Evolutionary conservation across 2,113 vertebrate species (phyloP), one percentile per base, ranked within the genome.

Genomic region (Protobothrops flavoviridis): DNA sequence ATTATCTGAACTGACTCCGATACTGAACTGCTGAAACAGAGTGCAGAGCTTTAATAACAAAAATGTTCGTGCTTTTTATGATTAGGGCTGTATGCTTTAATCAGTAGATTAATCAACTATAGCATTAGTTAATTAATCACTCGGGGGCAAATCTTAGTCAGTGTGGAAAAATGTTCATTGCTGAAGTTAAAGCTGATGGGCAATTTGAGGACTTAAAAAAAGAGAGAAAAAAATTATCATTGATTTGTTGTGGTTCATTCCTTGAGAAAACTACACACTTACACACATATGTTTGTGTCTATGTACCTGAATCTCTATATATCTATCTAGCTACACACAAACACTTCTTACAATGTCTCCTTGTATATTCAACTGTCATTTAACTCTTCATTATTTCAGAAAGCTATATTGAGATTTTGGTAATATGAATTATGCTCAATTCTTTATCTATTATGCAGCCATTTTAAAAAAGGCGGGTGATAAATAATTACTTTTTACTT

Each of bases 41-140:
- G 15, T 43, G 74, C 33, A 43, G 15, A 21, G 33, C 74, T 21
- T 81, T 1, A 20, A 17, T 21, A 43, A 39, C 74, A 81, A 81
- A 81, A 81, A 81, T 39, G 33, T 81, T 81, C 33, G 20, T 43
- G 74, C 74, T 81, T 33, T 81, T 81, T 81, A 81, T 81, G 74
- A 81, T 81, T 81, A 81, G 33, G 33, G 33, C 74, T 81, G 74
- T 81, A 81, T 39, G 74, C 33, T 81, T 85, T 87, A 87, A 87
- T 87, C 85, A 87, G 91, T 52, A 92, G 91, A 88, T 64, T 87
- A 87, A 92, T 87, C 85, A 92, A 33, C 85, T 92, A 92, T 61
- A 87, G 48, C 29, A n/a, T 92, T 50, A 91, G 23, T 52, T 61
- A n/a, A 33, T 52, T 61, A n/a, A 64, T 64, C 56, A 87, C 43